A percentile compares a stretch with the other conserved stretches of the same genome.
These are phyloP conservation scores for Eupithecia vulgata DNA, from an alignment of 2,888 invertebrate species.

Conservation along the genomic window DNA sequence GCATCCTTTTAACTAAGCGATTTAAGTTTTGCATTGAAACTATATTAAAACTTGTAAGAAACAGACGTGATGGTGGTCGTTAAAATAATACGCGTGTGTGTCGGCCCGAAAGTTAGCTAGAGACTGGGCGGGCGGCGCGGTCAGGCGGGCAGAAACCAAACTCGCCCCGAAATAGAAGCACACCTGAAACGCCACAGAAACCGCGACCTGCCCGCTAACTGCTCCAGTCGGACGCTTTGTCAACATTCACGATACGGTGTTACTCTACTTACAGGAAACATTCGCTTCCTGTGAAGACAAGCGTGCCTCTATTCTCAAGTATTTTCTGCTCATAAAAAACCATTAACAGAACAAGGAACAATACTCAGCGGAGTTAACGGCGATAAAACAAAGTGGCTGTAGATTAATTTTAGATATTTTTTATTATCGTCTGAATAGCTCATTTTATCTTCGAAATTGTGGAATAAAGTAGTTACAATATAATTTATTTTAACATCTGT, in stretches of 20 bases:
- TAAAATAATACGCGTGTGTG: slow-evolving; percentile 46
- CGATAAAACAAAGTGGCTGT: slow-evolving; percentile 35
- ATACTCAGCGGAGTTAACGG: slow-evolving; percentile 21
- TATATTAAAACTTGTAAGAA: slow-evolving; percentile 3
- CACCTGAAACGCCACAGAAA: slow-evolving; percentile 74
- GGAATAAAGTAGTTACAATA: slow-evolving; percentile 32
- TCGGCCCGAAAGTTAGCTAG: slow-evolving; percentile 57
- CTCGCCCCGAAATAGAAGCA: slow-evolving; percentile 75
- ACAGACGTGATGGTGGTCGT: slow-evolving; percentile 17
- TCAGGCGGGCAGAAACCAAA: slow-evolving; percentile 56
- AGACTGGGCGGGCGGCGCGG: slow-evolving; percentile 75
- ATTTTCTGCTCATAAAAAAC: slow-evolving; percentile 25
- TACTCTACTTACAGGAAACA: slow-evolving; percentile 43
- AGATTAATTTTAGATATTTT: slow-evolving; percentile 44
- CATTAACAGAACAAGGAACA: slow-evolving; percentile 35
- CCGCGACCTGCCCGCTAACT: slow-evolving; percentile 69
- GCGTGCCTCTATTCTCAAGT: slow-evolving; percentile 16
- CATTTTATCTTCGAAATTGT: slow-evolving; percentile 34
- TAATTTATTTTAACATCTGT: slow-evolving; percentile 46
- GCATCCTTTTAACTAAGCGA: not conserved
- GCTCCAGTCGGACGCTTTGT: slow-evolving; percentile 66
- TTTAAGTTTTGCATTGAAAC: slow-evolving; percentile 2
- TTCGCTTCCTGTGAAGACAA: slow-evolving; percentile 37
- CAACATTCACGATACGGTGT: slow-evolving; percentile 66
- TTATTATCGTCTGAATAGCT: slow-evolving; percentile 41